Base-by-base conservation (phyloP, 2,113 vertebrate species). In the Hypomesus transpacificus region DNA sequence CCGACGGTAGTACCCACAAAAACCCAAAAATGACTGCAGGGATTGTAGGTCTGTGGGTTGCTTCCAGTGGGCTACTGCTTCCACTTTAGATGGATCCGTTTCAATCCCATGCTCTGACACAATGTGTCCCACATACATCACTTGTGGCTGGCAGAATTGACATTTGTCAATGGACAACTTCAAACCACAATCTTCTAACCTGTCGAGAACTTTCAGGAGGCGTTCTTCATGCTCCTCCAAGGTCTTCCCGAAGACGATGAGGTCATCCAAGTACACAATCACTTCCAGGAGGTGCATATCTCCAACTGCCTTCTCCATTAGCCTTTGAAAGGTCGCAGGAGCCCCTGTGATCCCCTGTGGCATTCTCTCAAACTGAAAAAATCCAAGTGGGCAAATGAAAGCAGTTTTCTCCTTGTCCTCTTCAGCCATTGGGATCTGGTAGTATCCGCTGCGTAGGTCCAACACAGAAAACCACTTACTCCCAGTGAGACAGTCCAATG, bases 121-220 rank as follows among this genome's bases (percentile, higher is more conserved):
- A 24, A 67, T 67, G 14, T 68, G 66, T 16, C 66, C 52, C 52
- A 68, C 52, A 5, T 68, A 68, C 6, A 22, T 68, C 7, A 68
- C 66, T 56, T 56, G 66, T n/a, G 51, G 21, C 22, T 22, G 66
- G 22, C 66, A 68, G 24, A 68, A 67, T 11, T 67, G 21, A 24
- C 50, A 67, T 14, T 24, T 61, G 20, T 61, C 59, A 7, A 61
- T 21, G 21, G 59, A 61, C 20, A 24, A 24, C 24, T 67, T 67
- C 4, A 67, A 11, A 14, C 66, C 66, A 20, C 8, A 14, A 3
- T 67, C 65, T 13, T 50, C 46, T 0, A 67, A 13, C 13, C 65
- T 11, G 46, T 67, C 66, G 7, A 69, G 22, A 3, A 68, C 24
- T 9, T 56, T 53, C 21, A 68, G 52, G 24, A 68, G 52, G 8